phyloP scores from a whole-genome alignment of 2,797 vertebrate species.

The Erethizon dorsatum region DNA sequence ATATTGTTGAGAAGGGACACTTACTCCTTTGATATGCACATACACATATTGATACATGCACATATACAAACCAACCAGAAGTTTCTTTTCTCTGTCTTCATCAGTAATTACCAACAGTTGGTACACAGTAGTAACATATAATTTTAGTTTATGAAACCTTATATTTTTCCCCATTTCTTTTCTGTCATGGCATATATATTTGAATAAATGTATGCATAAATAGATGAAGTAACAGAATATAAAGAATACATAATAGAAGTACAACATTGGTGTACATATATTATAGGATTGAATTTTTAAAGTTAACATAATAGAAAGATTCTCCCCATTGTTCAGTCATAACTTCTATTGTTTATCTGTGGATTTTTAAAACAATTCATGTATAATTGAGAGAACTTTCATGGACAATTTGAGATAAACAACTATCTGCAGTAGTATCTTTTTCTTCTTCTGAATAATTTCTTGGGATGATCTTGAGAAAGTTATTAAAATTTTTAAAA shows the following conservation, averaged over 20 bases:
- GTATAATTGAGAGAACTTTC: background rate
- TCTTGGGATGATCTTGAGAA: background rate
- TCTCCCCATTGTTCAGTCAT: background rate
- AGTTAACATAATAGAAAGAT: background rate
- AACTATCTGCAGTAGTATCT: background rate
- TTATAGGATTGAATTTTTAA: slow-evolving; percentile 23
- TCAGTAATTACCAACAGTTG: background rate
- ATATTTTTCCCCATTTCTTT: background rate
- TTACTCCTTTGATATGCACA: background rate
- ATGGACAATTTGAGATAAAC: background rate
- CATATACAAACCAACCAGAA: background rate
- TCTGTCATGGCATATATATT: background rate
- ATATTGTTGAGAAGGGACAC: background rate
- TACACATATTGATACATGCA: background rate
- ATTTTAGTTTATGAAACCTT: slow-evolving; percentile 20
- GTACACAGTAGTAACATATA: background rate
- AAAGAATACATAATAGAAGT: background rate
- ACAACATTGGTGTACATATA: background rate
- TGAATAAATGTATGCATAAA: background rate
- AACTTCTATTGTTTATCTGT: background rate
- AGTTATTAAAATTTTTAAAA: background rate
- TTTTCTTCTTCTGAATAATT: slow-evolving; percentile 14
- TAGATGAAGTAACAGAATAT: background rate
- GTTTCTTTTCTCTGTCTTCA: background rate
- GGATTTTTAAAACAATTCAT: background rate